These are phyloP conservation scores for Chromoteleia sp. DNA, from an alignment of 2,888 invertebrate species.

Conservation along the genomic window DNA sequence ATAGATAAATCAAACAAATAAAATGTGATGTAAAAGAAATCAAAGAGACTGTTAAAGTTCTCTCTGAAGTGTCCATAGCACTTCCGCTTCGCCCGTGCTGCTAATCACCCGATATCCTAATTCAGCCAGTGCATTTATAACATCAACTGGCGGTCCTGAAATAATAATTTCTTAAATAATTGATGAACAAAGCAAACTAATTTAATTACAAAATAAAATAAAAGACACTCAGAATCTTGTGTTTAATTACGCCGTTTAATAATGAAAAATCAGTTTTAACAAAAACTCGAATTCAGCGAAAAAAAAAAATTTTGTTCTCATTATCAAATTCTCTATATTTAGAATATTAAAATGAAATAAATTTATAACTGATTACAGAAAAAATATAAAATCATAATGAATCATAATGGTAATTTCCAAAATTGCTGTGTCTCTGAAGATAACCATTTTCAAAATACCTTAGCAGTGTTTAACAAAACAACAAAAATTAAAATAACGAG, in stretches of 20 bases:
- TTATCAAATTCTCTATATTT: too few relatives aligned
- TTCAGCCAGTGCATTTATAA: constrained; percentile 91
- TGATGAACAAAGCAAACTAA: constrained; percentile 7
- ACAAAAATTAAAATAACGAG: not conserved
- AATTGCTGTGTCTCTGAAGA: too few relatives aligned
- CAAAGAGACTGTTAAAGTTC: constrained; percentile 87
- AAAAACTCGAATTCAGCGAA: too few relatives aligned
- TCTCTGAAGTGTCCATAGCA: constrained; percentile 93
- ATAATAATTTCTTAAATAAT: constrained; percentile 63
- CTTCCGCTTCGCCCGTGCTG: constrained; percentile 92
- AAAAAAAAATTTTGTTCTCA: too few relatives aligned
- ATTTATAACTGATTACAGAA: too few relatives aligned
- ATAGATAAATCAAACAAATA: not conserved
- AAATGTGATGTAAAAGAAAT: not conserved
- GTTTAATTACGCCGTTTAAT: too few relatives aligned
- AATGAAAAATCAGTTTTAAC: too few relatives aligned
- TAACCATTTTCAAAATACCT: too few relatives aligned
- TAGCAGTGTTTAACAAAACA: not conserved
- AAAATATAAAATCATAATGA: too few relatives aligned
- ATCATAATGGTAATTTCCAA: too few relatives aligned
- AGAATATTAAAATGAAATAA: too few relatives aligned
- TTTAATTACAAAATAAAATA: not conserved
- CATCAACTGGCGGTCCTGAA: constrained; percentile 88
- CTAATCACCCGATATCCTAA: constrained; percentile 92
- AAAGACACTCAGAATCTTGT: constrained; percentile 1